Conservation (phyloP, 1,140 invertebrate species). For the Halesus radiatus region DNA sequence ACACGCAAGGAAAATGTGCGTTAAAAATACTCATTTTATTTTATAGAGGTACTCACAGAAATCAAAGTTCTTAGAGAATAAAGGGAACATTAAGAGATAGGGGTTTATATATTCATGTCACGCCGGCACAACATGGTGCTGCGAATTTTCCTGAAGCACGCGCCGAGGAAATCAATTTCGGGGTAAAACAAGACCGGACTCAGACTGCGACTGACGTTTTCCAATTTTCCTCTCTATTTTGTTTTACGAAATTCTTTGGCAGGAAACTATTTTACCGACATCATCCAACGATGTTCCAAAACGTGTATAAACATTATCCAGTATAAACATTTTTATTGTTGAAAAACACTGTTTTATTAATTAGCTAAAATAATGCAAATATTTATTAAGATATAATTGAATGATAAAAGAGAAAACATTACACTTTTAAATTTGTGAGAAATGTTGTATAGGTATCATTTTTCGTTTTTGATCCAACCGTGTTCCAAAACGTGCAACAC, state of each 20-base stretch:
- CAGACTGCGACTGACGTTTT: too few species aligned
- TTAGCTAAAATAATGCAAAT: too few species aligned
- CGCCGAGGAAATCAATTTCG: constrained; percentile 38
- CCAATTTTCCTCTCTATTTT: constrained; percentile 28
- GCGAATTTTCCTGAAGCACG: constrained; percentile 32
- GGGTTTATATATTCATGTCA: constrained; percentile 30
- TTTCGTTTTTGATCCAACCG: not conserved
- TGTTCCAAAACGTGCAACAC: too few species aligned
- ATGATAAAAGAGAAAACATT: not conserved
- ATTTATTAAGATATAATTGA: too few species aligned
- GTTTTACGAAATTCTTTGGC: not conserved
- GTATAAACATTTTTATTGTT: too few species aligned
- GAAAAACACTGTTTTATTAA: too few species aligned
- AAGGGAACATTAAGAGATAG: constrained; percentile 21
- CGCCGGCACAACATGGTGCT: constrained; percentile 31
- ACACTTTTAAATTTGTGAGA: not conserved
- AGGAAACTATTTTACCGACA: constrained; percentile 39
- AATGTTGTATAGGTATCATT: not conserved
- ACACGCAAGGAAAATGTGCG: not conserved
- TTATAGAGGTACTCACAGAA: constrained; percentile 16
- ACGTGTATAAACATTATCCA: not conserved
- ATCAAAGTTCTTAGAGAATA: constrained; percentile 29
- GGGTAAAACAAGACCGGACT: not conserved
- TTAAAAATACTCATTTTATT: not conserved
- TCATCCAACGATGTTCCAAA: constrained; percentile 4